These are phyloP conservation scores for Gobiocypris rarus DNA, from an alignment of 2,113 vertebrate genomes.

Conservation along the genomic window DNA sequence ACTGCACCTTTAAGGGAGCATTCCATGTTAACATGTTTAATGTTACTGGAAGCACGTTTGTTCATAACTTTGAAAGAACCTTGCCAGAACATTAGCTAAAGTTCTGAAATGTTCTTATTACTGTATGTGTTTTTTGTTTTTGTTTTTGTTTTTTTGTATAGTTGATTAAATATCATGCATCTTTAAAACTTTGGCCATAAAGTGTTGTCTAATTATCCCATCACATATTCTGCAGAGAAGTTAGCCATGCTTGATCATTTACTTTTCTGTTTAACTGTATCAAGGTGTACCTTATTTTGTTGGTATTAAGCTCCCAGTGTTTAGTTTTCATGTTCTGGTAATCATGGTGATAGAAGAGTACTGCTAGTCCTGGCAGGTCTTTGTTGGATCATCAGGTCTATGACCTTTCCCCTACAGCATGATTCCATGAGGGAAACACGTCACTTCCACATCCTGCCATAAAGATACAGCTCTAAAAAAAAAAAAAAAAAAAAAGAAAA, in stretches of 20 bases:
- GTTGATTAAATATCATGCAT: background rate
- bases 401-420: slow-evolving; percentile 26
- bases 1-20: too few relatives aligned
- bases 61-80: too few relatives aligned
- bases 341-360: background rate
- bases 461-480: background rate
- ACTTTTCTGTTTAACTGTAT: background rate
- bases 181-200: background rate
- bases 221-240: background rate
- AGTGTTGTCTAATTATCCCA: too few relatives aligned
- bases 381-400: background rate
- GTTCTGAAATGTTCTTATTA: too few relatives aligned
- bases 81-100: too few relatives aligned
- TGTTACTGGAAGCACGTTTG: too few relatives aligned
- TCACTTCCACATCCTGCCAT: background rate
- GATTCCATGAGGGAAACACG: background rate
- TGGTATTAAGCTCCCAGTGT: background rate
- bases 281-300: too few relatives aligned
- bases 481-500: background rate
- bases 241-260: background rate
- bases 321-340: background rate
- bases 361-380: background rate
- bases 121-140: background rate
- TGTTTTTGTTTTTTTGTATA: background rate
- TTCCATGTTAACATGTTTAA: too few relatives aligned